These are phyloP conservation scores for silkworm (Bombyx mori) DNA, from an alignment of 1,140 invertebrate species.

Conservation along the genomic window ASM3026992v2 NC_085109.1:2410001-2410500, in stretches of 20 bases:
- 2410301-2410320: constrained; percentile 66
- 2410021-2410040: constrained; percentile 59
- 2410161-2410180: constrained; percentile 28
- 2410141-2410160: constrained; percentile 38
- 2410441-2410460: constrained; percentile 22
- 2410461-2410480: background rate
- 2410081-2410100: constrained; percentile 42
- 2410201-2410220: constrained; percentile 45
- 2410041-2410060: constrained; percentile 47
- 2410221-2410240: constrained; percentile 55
- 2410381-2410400: constrained; percentile 58
- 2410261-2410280: constrained; percentile 54
- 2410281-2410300: constrained; percentile 53
- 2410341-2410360: constrained; percentile 63
- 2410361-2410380: constrained; percentile 53
- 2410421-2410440: constrained; percentile 40
- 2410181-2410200: constrained; percentile 29
- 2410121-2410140: constrained; percentile 43
- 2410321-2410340: constrained; percentile 66
- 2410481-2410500: constrained; percentile 19
- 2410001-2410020: constrained; percentile 43
- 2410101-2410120: constrained; percentile 51
- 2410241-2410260: constrained; percentile 60
- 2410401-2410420: constrained; percentile 48
- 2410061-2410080: constrained; percentile 54